Evolutionary conservation across 2,888 invertebrate species (phyloP).

Genomic region (Drosophila emarginata): DNA sequence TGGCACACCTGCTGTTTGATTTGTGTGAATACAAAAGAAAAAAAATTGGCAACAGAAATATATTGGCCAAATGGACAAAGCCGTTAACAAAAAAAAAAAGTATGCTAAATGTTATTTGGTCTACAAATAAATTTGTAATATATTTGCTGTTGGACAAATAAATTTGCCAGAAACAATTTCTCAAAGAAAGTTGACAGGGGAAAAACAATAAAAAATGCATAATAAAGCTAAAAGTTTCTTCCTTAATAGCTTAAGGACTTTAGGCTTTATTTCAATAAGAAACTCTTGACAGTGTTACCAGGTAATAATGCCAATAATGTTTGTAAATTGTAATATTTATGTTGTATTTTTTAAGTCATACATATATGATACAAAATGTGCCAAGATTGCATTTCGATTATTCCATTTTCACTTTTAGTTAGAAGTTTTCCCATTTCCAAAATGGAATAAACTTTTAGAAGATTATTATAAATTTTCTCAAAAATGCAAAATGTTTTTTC

Average conservation of each 20-base stretch:
- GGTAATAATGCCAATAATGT: not conserved
- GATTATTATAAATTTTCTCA: too few species aligned
- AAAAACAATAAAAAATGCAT: slow-evolving; percentile 5
- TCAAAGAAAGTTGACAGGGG: slow-evolving; percentile 3
- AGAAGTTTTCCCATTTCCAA: too few species aligned
- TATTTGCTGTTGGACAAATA: not conserved
- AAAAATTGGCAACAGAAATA: slow-evolving; percentile 5
- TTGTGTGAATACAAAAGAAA: slow-evolving; percentile 48
- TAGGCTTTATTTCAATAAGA: too few species aligned
- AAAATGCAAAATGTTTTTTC: too few species aligned
- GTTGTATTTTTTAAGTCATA: too few species aligned
- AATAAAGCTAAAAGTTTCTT: not conserved
- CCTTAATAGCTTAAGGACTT: not conserved
- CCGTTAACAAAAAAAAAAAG: slow-evolving; percentile 36
- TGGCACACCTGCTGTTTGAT: slow-evolving; percentile 73
- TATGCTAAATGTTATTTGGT: slow-evolving; percentile 36
- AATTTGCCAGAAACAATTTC: not conserved
- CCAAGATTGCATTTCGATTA: too few species aligned
- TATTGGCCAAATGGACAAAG: slow-evolving; percentile 33
- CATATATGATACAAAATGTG: too few species aligned
- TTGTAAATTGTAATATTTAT: too few species aligned
- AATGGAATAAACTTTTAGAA: too few species aligned
- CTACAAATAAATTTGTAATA: slow-evolving; percentile 18
- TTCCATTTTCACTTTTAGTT: too few species aligned
- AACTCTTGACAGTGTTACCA: too few species aligned